Evolutionary conservation across 1,140 invertebrate species (phyloP), one percentile per base, ranked within the genome.

Genomic region (Leguminivora glycinivorella): DNA sequence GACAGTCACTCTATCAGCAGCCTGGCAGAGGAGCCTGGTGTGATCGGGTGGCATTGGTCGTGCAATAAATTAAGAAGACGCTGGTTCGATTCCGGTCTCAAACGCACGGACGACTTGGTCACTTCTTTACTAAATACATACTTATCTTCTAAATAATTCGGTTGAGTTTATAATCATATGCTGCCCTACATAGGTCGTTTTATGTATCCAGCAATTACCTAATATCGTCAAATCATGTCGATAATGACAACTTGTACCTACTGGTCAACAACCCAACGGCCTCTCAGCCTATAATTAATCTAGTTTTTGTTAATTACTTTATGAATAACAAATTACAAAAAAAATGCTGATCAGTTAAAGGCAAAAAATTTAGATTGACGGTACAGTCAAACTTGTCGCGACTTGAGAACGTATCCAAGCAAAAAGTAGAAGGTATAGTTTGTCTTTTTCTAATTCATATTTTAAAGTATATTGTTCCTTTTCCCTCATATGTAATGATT

Each of bases 261-360:
- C n/a, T 43, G 40, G 40, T 43, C 40, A 17, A n/a, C n/a, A 43
- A 5, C 40, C 40, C n/a, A 17, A 43, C 6, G n/a, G 40, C 40
- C 40, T 43, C 31, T 34, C 10, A 38, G 34, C 34, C 14, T 38
- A 38, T 43, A 43, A 43, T 43, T 43, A 43, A 43, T n/a, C n/a
- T n/a, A 5, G 3, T 43, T 43, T 43, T 43, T 43, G n/a, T 43
- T 43, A 43, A 43, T 43, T 43, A 38, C 10, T 0, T 38, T 38
- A n/a, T 43, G 40, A 43, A 43, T 43, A 43, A 43, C 40, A 40
- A 40, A 40, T 40, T 40, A 40, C 38, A n/a, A 43, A 43, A 52
- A 52, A 52, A 52, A 52, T 22, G 5, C 47, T 17, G 9, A 52
- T 52, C 47, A 52, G 19, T 43, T 19, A 17, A 22, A 52, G 47